phyloP scores from a whole-genome alignment of 2,113 vertebrate species.

The Onychorhynchus coronatus region DNA sequence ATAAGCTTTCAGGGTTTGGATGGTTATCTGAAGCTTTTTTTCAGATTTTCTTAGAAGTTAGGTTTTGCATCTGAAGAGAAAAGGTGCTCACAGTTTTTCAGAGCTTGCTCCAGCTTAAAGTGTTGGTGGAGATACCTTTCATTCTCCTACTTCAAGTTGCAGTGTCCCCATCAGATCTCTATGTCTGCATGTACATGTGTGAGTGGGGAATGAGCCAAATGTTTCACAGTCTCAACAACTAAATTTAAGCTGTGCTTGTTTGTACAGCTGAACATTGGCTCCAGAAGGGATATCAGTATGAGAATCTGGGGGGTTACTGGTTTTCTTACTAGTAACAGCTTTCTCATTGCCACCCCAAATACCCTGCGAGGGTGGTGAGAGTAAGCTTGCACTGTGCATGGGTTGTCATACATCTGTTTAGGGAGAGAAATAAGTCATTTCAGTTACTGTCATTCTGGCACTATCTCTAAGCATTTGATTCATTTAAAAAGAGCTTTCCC shows the following conservation, averaged over 20 bases:
- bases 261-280: conserved; percentile 30
- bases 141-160: not conserved
- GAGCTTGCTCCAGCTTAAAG: not conserved
- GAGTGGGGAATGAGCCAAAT: not conserved
- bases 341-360: not conserved
- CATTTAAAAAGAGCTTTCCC: not conserved
- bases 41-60: not conserved
- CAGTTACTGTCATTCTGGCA: not conserved
- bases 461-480: not conserved
- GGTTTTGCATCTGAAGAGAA: not conserved
- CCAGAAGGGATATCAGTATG: not conserved
- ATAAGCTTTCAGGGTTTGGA: not conserved
- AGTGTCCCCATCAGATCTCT: not conserved
- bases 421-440: not conserved
- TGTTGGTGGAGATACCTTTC: not conserved
- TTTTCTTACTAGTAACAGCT: not conserved
- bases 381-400: not conserved
- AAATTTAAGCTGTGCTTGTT: conserved; percentile 47
- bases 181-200: not conserved
- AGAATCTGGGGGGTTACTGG: not conserved
- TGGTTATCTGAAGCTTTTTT: not conserved
- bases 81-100: not conserved
- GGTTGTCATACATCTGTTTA: not conserved
- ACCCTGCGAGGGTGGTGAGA: not conserved
- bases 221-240: not conserved